Percentiles rank a stretch among this genome's conserved stretches.
phyloP scores from a whole-genome alignment of 2,113 vertebrate genomes.

The Sebastes fasciatus region DNA sequence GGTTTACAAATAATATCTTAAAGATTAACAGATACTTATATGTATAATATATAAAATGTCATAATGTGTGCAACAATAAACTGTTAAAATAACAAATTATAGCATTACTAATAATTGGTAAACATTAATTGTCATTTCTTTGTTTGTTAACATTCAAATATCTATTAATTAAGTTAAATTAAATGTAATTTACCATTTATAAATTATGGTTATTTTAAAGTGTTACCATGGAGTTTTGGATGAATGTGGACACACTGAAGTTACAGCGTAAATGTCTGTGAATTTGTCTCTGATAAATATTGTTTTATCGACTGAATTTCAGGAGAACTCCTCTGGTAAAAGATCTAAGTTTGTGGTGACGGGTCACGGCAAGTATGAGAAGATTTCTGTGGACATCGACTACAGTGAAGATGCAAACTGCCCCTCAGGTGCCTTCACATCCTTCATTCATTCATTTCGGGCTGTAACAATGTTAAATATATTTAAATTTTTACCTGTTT shows the following conservation, averaged over 20 bases:
- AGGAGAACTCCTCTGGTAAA: constrained; percentile 85
- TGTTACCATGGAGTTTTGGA: background rate
- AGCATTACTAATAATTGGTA: too few species aligned
- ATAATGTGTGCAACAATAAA: too few species aligned
- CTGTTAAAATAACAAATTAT: too few species aligned
- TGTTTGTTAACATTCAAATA: too few species aligned
- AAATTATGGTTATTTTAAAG: too few species aligned
- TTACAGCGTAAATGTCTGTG: background rate
- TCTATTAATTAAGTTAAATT: too few species aligned
- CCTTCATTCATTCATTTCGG: background rate
- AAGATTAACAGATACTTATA: too few species aligned
- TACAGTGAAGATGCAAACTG: constrained; percentile 57
- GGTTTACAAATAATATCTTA: too few species aligned
- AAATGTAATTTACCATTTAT: too few species aligned
- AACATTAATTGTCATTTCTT: too few species aligned
- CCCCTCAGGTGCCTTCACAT: constrained; percentile 59
- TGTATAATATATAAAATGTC: too few species aligned
- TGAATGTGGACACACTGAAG: background rate
- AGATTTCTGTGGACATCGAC: constrained; percentile 83
- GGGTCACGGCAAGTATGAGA: constrained; percentile 94
- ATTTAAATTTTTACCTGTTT: background rate
- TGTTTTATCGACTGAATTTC: constrained; percentile 15
- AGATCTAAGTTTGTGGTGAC: constrained; percentile 90
- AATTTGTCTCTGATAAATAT: background rate
- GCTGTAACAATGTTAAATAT: background rate